These are phyloP conservation scores for Lophochroa leadbeateri DNA, from an alignment of 2,113 vertebrate genomes.

Conservation along the genomic window DNA sequence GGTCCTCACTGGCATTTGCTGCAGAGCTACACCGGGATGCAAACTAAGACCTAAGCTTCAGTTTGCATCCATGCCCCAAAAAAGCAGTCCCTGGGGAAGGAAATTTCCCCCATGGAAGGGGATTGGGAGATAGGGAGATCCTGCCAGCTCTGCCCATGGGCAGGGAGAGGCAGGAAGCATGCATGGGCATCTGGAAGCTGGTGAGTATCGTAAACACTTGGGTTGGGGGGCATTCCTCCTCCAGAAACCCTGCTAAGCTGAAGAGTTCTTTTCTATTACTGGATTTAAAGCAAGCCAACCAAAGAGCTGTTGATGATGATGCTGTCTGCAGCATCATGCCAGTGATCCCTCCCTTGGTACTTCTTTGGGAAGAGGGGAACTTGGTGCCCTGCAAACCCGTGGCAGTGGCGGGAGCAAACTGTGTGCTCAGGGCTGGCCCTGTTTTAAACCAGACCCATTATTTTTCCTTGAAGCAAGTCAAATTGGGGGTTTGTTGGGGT, in stretches of 20 bases:
- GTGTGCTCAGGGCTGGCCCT: accelerated
- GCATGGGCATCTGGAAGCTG: neutral
- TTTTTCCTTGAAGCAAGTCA: neutral
- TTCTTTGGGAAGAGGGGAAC: neutral
- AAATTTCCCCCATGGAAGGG: neutral
- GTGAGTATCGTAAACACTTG: neutral
- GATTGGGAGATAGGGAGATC: neutral
- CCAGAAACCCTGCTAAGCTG: neutral
- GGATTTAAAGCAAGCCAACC: neutral
- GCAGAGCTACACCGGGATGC: accelerated
- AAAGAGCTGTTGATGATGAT: accelerated
- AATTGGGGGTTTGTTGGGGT: too few species aligned
- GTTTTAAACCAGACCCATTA: neutral
- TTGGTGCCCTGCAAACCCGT: accelerated
- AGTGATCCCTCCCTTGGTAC: accelerated
- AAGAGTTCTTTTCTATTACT: neutral
- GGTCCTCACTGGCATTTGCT: neutral
- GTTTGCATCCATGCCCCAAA: accelerated
- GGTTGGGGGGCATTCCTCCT: neutral
- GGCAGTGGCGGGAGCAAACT: neutral
- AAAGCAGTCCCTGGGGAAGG: neutral
- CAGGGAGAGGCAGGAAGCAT: neutral
- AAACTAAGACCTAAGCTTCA: neutral
- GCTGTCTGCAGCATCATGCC: accelerated
- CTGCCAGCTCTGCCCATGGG: neutral